Evolutionary conservation across 2,888 invertebrate species (phyloP), one percentile per base, ranked within the genome.

Genomic region (Hirtodrosophila trivittata): DNA sequence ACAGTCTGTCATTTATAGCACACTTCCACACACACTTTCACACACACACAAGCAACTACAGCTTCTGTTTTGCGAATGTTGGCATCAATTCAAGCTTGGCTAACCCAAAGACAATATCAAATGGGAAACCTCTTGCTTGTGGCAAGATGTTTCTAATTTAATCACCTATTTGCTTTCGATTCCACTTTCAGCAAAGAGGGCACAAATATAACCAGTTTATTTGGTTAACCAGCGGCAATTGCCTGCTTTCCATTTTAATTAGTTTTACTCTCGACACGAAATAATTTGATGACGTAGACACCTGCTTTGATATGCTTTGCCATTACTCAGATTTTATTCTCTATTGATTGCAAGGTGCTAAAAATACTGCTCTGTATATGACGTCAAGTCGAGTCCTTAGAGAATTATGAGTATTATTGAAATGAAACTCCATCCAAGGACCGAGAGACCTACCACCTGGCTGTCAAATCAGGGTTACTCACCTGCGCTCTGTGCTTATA

Each of bases 221-320:
- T 30, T 28, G n/a, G 39, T 12, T n/a, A 28, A 5, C 46, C 47
- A 39, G 1, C 10, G 45, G 37, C 52, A 55, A 45, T 28, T 57
- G 42, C 4, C 47, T 25, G 38, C 12, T 37, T 46, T 50, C 50
- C 37, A 69, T 49, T 60, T 58, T 72, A 77, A 82, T 75, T 75
- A 71, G 55, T 51, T 56, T 64, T 10, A 25, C 41, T 51, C 47
- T 18, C 13, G 9, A 14, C 1, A n/a, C 7, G 9, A 21, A 4
- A 39, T 33, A 25, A 46, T 41, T 41, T 39, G 9, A 33, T 33
- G 1, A 16, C 12, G 16, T 3, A 9, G 37, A 9, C 7, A 28
- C 12, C 30, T 26, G 30, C 10, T 8, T 38, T 52, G 13, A 42
- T 45, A 43, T 28, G 30, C 39, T 21, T 62, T 45, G 38, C 30